Evolutionary conservation across 2,888 invertebrate genomes (phyloP), one percentile per base, ranked within the genome.

Genomic region (Harpalus rubripes): DNA sequence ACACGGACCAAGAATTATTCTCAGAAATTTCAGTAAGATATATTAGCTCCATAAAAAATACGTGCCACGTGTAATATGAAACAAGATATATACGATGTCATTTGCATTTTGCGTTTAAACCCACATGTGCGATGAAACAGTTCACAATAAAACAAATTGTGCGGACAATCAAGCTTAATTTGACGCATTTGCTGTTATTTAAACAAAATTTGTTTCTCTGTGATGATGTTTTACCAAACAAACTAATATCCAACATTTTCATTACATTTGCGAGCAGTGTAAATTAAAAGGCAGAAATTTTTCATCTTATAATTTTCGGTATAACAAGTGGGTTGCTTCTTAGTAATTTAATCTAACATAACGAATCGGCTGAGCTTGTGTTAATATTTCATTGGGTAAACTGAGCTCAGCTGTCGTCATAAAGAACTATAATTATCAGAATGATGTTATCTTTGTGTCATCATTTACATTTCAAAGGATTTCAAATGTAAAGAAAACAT

Each of bases 391-490:
- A 68, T 68, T 68, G 68, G 12, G 2, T 15, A 68, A 68, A 68
- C 39, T 68, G 26, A 39, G 8, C 68, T 68, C 32, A 32, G 65
- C n/a, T n/a, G 32, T n/a, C 52, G 18, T 78, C 78, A 61, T 80
- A 80, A 59, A 80, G 58, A 80, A 80, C 61, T 78, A 78, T 78
- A 59, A 80, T 80, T 80, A 80, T 59, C 58, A 39, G 18, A 80
- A 61, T 59, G 58, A 80, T 80, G 59, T 39, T 80, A 59, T 80
- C 79, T 80, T 61, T 59, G 39, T 80, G 32, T 59, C 39, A 80
- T 41, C 61, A 80, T 80, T 80, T 80, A 61, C 79, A 80, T 80
- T 80, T 32, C 79, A 80, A 79, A 80, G 79, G 32, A 58, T 80
- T 80, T 39, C 12, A 61, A 80, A 80, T 59, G 61, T 58, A 80